Evolutionary conservation across 2,888 invertebrate genomes (phyloP).

Genomic region (Hoplodrina ambigua): DNA sequence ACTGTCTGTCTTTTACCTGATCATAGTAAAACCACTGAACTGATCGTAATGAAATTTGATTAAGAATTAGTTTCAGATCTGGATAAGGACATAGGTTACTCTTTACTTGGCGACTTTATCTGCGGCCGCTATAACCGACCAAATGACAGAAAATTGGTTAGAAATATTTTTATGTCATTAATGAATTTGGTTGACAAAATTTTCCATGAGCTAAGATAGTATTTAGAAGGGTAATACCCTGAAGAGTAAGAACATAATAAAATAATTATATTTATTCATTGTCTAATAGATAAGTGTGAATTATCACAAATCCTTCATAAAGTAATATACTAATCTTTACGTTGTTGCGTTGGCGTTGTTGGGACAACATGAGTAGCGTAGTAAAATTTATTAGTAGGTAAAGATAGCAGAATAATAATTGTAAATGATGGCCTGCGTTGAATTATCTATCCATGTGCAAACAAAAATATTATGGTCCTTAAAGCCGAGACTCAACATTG

Average conservation of each 20-base stretch:
- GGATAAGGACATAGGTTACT: no score
- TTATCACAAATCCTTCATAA: constrained; percentile 49
- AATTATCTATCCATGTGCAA: background rate
- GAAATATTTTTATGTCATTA: background rate
- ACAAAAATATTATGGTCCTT: constrained; percentile 12
- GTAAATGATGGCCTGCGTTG: constrained; percentile 2
- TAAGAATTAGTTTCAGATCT: no score
- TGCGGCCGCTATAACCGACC: no score
- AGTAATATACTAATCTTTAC: constrained; percentile 45
- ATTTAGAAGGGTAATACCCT: background rate
- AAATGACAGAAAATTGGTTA: background rate
- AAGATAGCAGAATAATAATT: constrained; percentile 10
- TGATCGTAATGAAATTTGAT: no score
- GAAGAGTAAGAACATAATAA: background rate
- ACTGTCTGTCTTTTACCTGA: no score
- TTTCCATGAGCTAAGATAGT: constrained; percentile 30
- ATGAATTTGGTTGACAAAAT: constrained; percentile 4
- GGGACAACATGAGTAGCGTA: constrained; percentile 14
- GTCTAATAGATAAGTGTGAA: constrained; percentile 23
- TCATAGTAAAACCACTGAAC: no score
- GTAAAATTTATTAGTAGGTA: constrained; percentile 25
- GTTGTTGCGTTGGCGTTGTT: no score
- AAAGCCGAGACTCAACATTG: background rate
- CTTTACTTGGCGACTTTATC: no score
- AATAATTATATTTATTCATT: constrained; percentile 29